phyloP scores from a whole-genome alignment of 2,888 invertebrate genomes.

The Alentia gelatinosa region DNA sequence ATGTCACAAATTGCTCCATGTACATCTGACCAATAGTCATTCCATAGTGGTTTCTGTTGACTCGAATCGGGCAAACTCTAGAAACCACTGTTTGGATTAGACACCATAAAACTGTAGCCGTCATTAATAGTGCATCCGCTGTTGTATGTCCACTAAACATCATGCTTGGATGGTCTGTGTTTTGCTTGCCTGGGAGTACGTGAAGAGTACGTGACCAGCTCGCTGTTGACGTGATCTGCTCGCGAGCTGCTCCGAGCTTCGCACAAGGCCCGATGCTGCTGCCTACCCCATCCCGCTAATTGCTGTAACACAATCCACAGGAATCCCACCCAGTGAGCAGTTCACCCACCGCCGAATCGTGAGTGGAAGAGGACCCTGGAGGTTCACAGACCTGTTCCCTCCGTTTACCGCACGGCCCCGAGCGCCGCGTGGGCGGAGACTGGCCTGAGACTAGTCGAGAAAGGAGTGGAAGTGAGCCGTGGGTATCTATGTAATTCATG shows the following conservation, averaged over 20 bases:
- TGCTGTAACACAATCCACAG: background rate
- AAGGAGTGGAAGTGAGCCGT: too few relatives aligned
- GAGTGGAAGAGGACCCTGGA: too few relatives aligned
- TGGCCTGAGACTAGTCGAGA: too few relatives aligned
- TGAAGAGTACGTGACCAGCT: background rate
- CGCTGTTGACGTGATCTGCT: background rate
- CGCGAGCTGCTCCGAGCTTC: background rate
- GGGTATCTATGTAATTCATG: too few relatives aligned
- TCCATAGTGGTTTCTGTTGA: too few relatives aligned
- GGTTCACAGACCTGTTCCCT: too few relatives aligned
- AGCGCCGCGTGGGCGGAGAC: too few relatives aligned
- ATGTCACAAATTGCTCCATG: too few relatives aligned
- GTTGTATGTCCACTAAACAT: background rate
- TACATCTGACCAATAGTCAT: too few relatives aligned
- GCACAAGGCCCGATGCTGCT: background rate
- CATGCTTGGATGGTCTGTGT: conserved; percentile 3
- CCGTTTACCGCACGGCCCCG: too few relatives aligned
- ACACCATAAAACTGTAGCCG: background rate
- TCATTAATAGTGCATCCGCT: background rate
- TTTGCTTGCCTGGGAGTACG: background rate
- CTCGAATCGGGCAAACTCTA: too few relatives aligned
- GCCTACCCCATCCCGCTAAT: background rate
- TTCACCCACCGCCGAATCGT: background rate
- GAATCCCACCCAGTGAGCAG: background rate
- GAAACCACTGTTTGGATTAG: too few relatives aligned